Base-by-base conservation (phyloP, 2,113 vertebrate genomes). In the Erinaceus europaeus region DNA sequence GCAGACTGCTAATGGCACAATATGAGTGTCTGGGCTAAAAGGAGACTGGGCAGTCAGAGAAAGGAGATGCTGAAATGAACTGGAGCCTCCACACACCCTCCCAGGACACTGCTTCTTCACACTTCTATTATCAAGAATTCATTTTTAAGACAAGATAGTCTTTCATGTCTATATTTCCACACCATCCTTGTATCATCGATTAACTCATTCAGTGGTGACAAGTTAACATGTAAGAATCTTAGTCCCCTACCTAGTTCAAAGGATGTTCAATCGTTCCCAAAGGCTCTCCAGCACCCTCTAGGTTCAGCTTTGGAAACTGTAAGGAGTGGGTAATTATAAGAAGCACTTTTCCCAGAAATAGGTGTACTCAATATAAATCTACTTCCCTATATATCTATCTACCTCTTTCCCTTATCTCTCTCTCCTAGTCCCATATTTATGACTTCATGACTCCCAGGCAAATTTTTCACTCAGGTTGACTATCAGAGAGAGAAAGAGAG, bases 251-350 rank as follows among this genome's bases (percentile, higher is more conserved):
- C 36, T 32, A 21, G 10, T 18, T 61, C 50, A 17, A 36, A 74
- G 0, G 25, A 10, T 48, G 3, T 18, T 71, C 20, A 81, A 32
- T 69, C 85, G 75, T 91, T n/a, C 20, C 32, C 1, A 55, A 62
- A 80, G 44, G 13, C 46, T 89, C 57, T 91, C 76, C 7, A 34
- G 40, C 68, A 25, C 76, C 55, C 36, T 8, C 76, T 94, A 29
- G 38, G 61, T 80, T 55, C 64, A 64, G 3, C 0, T 86, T 44
- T 50, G 62, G 27, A 21, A 36, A 25, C 36, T 5, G 44, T 2
- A 9, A 4, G 34, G 4, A 17, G n/a, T 68, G 3, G 5, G 17
- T 64, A 34, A 86, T 62, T 44, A 34, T 36, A 48, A 1, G 52
- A 34, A 46, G 38, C 8, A 15, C 9, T 61, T 86, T 67, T 75